phyloP scores from a whole-genome alignment of 2,888 invertebrate species.

The Polydesmus complanatus region DNA sequence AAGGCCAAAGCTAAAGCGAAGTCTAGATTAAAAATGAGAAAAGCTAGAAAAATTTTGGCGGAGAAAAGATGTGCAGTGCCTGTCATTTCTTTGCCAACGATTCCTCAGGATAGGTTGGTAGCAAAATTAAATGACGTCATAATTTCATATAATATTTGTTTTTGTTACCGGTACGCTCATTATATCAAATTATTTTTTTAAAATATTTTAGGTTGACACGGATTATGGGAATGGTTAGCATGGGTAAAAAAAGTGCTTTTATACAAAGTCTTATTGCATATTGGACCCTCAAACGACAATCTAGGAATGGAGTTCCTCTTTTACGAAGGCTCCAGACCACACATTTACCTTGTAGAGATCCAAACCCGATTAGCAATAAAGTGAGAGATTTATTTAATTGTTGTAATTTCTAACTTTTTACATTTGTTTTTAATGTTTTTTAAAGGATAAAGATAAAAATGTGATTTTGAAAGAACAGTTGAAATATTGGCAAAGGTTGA shows the following conservation, averaged over 20 bases:
- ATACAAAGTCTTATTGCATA: conserved; percentile 82
- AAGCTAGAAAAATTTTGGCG: conserved; percentile 70
- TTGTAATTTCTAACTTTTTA: background rate
- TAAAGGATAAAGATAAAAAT: conserved; percentile 19
- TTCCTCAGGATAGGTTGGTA: conserved; percentile 52
- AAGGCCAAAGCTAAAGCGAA: conserved; percentile 39
- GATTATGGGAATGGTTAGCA: conserved; percentile 59
- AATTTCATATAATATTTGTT: conserved; percentile 18
- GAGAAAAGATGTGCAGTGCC: conserved; percentile 82
- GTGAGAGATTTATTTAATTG: conserved; percentile 21
- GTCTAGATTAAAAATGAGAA: conserved; percentile 67
- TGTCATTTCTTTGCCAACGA: conserved; percentile 82
- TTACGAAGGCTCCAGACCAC: conserved; percentile 57
- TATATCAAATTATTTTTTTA: background rate
- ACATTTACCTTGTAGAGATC: conserved; percentile 13
- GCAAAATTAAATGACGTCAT: no score
- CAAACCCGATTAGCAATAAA: conserved; percentile 13
- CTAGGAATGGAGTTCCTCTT: conserved; percentile 88
- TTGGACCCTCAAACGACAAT: conserved; percentile 92
- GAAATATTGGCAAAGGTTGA: conserved; percentile 83
- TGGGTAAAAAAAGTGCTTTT: conserved; percentile 66
- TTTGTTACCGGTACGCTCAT: background rate
- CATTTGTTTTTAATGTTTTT: background rate
- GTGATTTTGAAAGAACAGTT: conserved; percentile 56
- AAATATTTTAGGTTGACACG: conserved; percentile 52